Conservation (phyloP, 1,140 invertebrate species). For the Hylaeus anthracinus region DNA sequence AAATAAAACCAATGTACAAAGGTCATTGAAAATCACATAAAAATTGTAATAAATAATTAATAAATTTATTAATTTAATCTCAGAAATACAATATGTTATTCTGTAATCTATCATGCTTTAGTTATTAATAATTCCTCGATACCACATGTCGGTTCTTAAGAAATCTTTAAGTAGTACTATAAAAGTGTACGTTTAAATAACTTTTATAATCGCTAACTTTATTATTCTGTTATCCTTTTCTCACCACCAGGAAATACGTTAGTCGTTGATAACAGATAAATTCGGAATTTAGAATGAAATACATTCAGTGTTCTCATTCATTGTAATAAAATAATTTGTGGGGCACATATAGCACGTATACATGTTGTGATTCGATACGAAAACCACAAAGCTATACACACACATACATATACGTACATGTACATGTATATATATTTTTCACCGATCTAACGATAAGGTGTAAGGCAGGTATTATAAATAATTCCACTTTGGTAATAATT, state of each 20-base stretch:
- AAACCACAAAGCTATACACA: constrained; percentile 9
- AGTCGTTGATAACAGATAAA: background rate
- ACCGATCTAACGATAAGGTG: constrained; percentile 1
- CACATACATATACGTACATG: no score
- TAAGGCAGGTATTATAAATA: constrained; percentile 55
- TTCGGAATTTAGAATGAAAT: background rate
- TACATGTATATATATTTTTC: background rate
- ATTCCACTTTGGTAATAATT: constrained; percentile 65
- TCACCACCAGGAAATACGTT: background rate
- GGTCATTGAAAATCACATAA: constrained; percentile 28
- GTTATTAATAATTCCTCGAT: background rate
- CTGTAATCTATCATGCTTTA: constrained; percentile 16
- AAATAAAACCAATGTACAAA: background rate
- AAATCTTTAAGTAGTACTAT: constrained; percentile 6
- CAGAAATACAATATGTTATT: constrained; percentile 39
- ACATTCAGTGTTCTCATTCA: background rate
- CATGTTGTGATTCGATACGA: background rate
- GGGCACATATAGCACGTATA: background rate
- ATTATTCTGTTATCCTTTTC: background rate
- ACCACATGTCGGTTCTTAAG: background rate
- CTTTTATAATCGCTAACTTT: background rate
- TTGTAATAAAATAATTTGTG: constrained; percentile 3
- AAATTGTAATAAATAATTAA: constrained; percentile 44
- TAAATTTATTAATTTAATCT: constrained; percentile 45
- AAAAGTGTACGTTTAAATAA: constrained; percentile 8